These are phyloP conservation scores for Triplophysa rosa DNA, from an alignment of 2,113 vertebrate species.

Conservation along the genomic window DNA sequence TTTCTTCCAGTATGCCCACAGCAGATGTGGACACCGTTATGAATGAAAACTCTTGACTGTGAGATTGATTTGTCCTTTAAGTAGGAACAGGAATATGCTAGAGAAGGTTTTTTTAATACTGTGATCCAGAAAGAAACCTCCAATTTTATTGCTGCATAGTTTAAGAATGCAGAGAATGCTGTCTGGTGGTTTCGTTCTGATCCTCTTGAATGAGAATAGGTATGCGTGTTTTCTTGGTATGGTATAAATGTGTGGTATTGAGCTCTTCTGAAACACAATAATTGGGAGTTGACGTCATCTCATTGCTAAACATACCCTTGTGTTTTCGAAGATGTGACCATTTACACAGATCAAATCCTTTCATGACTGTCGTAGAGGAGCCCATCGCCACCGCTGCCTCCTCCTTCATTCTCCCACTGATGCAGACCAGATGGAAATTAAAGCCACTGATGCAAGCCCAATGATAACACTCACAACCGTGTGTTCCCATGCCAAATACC, in stretches of 20 bases:
- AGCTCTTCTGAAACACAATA: no score
- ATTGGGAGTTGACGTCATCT: no score
- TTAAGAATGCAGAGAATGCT: background rate
- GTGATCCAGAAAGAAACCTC: no score
- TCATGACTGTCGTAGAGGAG: background rate
- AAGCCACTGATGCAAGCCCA: slow-evolving; percentile 21
- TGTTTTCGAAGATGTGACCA: no score
- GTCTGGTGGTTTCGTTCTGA: background rate
- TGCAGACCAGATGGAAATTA: slow-evolving; percentile 35
- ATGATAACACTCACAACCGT: slow-evolving; percentile 17
- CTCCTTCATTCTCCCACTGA: slow-evolving; percentile 13
- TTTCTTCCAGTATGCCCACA: background rate
- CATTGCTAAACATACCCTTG: no score
- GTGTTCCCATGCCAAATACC: slow-evolving; percentile 26
- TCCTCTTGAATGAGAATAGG: background rate
- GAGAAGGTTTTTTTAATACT: no score
- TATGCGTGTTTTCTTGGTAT: background rate
- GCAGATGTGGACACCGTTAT: background rate
- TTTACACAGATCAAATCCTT: background rate
- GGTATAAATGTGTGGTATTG: no score
- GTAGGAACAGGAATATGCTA: no score
- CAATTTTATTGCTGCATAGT: no score
- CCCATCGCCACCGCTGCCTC: background rate
- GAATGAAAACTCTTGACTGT: background rate
- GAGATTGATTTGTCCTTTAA: no score